A percentile compares a stretch with the other conserved stretches of the same genome.
These are phyloP conservation scores for Megastigmus dorsalis DNA, from an alignment of 2,888 invertebrate genomes.

Conservation along the genomic window DNA sequence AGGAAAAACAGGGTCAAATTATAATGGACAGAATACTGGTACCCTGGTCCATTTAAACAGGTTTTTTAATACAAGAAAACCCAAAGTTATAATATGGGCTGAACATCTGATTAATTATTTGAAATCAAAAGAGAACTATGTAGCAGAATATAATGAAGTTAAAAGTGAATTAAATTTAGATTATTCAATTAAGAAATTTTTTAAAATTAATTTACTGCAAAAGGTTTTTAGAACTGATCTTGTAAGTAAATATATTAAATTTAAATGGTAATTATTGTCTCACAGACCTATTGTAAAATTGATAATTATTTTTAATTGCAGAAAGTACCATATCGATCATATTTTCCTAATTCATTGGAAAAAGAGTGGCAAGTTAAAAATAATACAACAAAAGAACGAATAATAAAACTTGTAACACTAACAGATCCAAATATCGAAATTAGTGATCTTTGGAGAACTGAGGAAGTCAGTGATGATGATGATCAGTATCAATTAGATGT, in stretches of 20 bases:
- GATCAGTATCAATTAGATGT: constrained; percentile 60
- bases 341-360: constrained; percentile 77
- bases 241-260: constrained; percentile 69
- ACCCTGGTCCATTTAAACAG: constrained; percentile 79
- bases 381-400: constrained; percentile 74
- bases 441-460: constrained; percentile 75
- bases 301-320: constrained; percentile 59
- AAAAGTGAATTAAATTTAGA: constrained; percentile 74
- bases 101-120: constrained; percentile 77
- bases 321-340: constrained; percentile 76
- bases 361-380: constrained; percentile 77
- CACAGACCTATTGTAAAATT: constrained; percentile 31
- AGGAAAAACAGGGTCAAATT: constrained; percentile 73
- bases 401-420: constrained; percentile 76
- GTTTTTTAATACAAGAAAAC: constrained; percentile 79
- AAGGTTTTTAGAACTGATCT: constrained; percentile 76
- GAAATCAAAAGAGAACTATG: constrained; percentile 76
- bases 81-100: constrained; percentile 76
- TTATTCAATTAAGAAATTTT: constrained; percentile 75
- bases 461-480: constrained; percentile 75
- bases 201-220: constrained; percentile 76
- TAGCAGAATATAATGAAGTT: constrained; percentile 76
- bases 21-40: constrained; percentile 64
- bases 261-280: background rate
- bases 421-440: constrained; percentile 77